These are phyloP conservation scores for Gallinago undulata DNA, from an alignment of 2,113 vertebrate genomes.

Conservation along the genomic window DNA sequence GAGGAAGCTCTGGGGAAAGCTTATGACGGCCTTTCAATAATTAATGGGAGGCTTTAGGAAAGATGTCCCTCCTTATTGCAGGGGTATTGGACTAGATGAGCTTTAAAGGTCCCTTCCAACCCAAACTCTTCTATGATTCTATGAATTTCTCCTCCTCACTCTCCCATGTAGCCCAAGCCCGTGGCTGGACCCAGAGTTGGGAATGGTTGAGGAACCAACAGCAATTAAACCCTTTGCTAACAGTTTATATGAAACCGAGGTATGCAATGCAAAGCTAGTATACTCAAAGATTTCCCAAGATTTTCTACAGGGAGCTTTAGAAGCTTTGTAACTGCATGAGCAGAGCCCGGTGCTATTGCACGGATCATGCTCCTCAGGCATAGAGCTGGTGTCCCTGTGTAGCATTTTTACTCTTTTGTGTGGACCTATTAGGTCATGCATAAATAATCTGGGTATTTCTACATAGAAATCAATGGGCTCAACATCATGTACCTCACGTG, in stretches of 20 bases:
- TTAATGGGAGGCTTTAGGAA: not conserved
- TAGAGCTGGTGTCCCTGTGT: not conserved
- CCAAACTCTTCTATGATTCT: not conserved
- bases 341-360: not conserved
- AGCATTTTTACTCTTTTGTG: not conserved
- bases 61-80: not conserved
- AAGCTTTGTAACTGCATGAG: not conserved
- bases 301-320: not conserved
- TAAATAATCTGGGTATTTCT: not conserved
- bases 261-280: not conserved
- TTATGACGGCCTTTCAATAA: accelerated
- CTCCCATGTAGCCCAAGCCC: not conserved
- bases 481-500: not conserved
- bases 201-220: not conserved
- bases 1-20: not conserved
- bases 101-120: not conserved
- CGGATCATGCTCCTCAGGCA: not conserved
- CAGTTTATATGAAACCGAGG: not conserved
- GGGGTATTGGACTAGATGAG: not conserved
- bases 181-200: not conserved
- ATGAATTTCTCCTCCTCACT: not conserved
- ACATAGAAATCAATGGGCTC: not conserved
- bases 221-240: not conserved
- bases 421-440: not conserved
- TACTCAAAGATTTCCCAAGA: not conserved